These are phyloP conservation scores for Formicarius rufipectus DNA, from an alignment of 2,113 vertebrate genomes.

Conservation along the genomic window DNA sequence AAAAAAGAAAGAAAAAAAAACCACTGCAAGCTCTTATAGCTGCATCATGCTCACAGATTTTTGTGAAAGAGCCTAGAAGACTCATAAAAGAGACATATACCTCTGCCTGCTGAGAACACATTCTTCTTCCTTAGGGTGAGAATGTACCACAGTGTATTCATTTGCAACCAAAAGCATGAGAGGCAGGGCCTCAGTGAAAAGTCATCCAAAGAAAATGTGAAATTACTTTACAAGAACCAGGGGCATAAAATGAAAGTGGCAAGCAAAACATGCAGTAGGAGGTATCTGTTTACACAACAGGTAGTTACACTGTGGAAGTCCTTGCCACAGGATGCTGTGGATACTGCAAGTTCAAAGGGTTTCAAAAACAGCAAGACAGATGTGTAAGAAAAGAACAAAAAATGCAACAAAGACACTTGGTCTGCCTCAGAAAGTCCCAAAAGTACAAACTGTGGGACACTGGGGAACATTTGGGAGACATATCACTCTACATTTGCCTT, in stretches of 20 bases:
- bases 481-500: not conserved
- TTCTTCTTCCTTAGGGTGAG: not conserved
- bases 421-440: not conserved
- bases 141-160: not conserved
- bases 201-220: not conserved
- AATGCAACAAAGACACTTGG: not conserved
- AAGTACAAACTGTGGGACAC: not conserved
- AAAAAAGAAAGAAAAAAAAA: too few species aligned
- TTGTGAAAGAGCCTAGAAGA: not conserved
- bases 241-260: not conserved
- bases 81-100: not conserved
- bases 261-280: not conserved
- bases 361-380: not conserved
- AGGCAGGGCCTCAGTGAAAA: conserved; percentile 3
- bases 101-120: not conserved
- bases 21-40: not conserved
- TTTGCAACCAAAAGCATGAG: not conserved
- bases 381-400: not conserved
- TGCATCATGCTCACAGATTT: not conserved
- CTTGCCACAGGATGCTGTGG: not conserved
- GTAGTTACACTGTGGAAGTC: not conserved
- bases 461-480: not conserved
- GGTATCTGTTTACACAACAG: not conserved
- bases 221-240: not conserved
- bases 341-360: not conserved